These are phyloP conservation scores for Bufo bufo DNA, from an alignment of 2,113 vertebrate genomes.

Conservation along the genomic window DNA sequence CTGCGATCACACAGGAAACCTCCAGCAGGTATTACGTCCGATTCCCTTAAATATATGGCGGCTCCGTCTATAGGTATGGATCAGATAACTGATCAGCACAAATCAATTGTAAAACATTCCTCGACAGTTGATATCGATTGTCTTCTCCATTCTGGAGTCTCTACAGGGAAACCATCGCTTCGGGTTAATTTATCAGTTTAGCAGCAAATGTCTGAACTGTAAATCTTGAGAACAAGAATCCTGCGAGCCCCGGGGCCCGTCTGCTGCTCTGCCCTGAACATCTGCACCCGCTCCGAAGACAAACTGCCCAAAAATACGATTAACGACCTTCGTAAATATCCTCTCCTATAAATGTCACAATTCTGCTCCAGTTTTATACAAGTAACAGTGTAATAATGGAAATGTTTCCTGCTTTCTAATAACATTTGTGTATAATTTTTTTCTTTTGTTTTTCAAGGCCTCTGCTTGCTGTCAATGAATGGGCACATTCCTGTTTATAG, in stretches of 20 bases:
- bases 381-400: too few species aligned
- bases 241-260: not conserved
- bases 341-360: too few species aligned
- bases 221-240: not conserved
- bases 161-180: not conserved
- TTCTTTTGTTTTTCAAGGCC: too few species aligned
- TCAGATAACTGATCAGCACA: not conserved
- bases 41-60: not conserved
- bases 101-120: not conserved
- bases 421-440: too few species aligned
- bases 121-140: not conserved
- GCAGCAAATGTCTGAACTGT: not conserved
- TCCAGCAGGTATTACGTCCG: not conserved
- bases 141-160: not conserved
- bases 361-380: too few species aligned
- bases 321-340: too few species aligned
- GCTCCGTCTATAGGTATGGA: not conserved
- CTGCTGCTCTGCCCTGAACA: not conserved
- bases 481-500: not conserved
- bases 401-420: too few species aligned
- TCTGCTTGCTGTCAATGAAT: too few species aligned
- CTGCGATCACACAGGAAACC: not conserved
- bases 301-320: too few species aligned
- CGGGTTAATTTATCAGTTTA: not conserved
- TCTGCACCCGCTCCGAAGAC: not conserved